Percentiles rank a stretch among this genome's conserved stretches.
Evolutionary conservation across 2,797 vertebrate species (phyloP).

Genomic region (Echeneis naucrates): DNA sequence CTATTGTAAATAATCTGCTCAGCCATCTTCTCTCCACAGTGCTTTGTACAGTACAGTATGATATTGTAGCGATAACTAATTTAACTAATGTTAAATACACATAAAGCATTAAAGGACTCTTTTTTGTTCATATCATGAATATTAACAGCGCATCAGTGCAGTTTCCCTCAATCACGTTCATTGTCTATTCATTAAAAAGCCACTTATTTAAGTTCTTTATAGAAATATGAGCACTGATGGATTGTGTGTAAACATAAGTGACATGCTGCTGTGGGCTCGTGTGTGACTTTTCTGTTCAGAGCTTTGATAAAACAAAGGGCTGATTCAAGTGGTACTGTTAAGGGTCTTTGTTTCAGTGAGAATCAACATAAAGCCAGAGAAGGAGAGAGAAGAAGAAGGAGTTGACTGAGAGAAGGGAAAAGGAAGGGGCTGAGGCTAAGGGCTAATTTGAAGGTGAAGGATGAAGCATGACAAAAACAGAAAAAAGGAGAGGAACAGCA

Average conservation of each 20-base stretch:
- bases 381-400: slow-evolving; percentile 4
- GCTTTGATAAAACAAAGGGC: slow-evolving; percentile 66
- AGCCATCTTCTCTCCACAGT: neutral
- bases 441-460: slow-evolving; percentile 13
- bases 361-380: slow-evolving; percentile 32
- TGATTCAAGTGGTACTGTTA: slow-evolving; percentile 76
- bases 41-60: neutral
- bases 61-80: neutral
- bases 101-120: neutral
- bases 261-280: slow-evolving; percentile 33
- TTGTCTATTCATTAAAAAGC: slow-evolving; percentile 52
- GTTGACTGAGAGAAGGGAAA: slow-evolving; percentile 4
- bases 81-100: neutral
- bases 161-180: slow-evolving; percentile 31
- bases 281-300: slow-evolving; percentile 55
- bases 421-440: neutral
- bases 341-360: slow-evolving; percentile 63
- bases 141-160: slow-evolving; percentile 9
- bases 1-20: neutral
- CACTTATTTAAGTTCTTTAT: slow-evolving; percentile 27
- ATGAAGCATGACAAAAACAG: slow-evolving; percentile 1
- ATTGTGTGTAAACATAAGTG: slow-evolving; percentile 58
- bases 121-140: neutral
- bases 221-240: slow-evolving; percentile 37
- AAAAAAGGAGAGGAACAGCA: slow-evolving; percentile 4